Conservation (phyloP, 1,140 invertebrate species). For the Caenorhabditis brenneri region DNA sequence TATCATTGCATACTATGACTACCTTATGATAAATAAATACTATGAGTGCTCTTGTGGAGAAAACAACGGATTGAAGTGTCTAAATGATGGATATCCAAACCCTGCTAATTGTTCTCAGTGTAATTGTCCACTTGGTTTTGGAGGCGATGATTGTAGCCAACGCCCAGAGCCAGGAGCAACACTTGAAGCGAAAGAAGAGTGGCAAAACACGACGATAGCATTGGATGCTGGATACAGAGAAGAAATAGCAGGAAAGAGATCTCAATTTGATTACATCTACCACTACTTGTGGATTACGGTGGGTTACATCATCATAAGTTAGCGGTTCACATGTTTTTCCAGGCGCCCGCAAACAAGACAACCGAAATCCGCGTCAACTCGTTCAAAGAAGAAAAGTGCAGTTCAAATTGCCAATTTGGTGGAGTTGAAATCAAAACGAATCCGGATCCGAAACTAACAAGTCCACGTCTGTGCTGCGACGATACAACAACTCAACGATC, state of each 20-base stretch:
- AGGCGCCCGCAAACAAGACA: background rate
- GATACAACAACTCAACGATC: background rate
- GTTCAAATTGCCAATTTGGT: background rate
- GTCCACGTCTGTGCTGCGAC: background rate
- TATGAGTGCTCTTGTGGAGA: background rate
- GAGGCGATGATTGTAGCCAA: background rate
- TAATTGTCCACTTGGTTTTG: background rate
- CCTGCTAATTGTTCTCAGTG: background rate
- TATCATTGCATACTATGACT: background rate
- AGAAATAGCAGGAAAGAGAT: background rate
- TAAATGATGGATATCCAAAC: background rate
- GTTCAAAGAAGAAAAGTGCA: background rate
- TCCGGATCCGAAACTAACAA: background rate
- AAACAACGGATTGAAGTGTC: background rate
- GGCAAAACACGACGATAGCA: background rate
- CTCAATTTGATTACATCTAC: background rate
- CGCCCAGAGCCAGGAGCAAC: background rate
- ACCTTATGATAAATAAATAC: conserved; percentile 6
- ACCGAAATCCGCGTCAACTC: background rate
- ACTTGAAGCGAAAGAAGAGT: background rate
- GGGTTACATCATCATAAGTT: too few relatives aligned
- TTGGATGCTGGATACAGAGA: background rate
- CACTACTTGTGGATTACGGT: background rate
- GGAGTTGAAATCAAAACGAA: background rate
- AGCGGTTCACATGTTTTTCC: too few relatives aligned